Evolutionary conservation across 1,140 invertebrate genomes (phyloP), one percentile per base, ranked within the genome.

Genomic region (Dolichoris vasculosae): DNA sequence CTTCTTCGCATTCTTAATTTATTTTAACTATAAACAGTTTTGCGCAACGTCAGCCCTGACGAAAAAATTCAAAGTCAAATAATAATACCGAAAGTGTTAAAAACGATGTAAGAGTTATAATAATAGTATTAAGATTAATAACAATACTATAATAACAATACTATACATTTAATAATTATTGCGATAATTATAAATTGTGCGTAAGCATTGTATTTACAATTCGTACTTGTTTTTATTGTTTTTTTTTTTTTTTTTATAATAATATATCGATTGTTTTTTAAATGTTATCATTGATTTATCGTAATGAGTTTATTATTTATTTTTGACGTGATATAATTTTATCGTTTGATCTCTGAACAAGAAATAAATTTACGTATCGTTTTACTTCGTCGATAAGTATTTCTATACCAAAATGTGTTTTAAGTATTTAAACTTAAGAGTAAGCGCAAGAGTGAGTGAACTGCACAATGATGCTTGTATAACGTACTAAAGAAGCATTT

Each of bases 1-100:
- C 94, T 99, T 99, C 91, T 69, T 96, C 11, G 89, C 95, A 13
- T 99, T 99, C 91, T 95, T 96, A 85, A 48, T 96, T 2, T 98
- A 97, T 93, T 98, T 98, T 90, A 96, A 97, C 94, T 95, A 95
- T 87, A 92, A 94, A 88, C 97, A 98, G 91, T 95, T 97, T 81
- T 93, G 91, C 83, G 90, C 94, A 64, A 93, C 83, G 76, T 86
- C 87, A 59, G 69, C 69, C 30, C 55, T 30, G 3, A n/a, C 20
- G 2, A 55, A 82, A 67, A 89, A 89, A 88, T 69, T 83, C 63
- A 88, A 90, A 88, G 63, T 88, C n/a, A 77, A 86, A 77, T 88
- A 89, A 91, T 87, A 51, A 67, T 59, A 17, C 48, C 17, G 23
- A 17, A 26, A 59, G 55, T 59, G 23, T n/a, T n/a, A 59, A 20